Evolutionary conservation across 2,113 vertebrate genomes (phyloP), one percentile per base, ranked within the genome.

Genomic region (Tachuris rubrigastra): DNA sequence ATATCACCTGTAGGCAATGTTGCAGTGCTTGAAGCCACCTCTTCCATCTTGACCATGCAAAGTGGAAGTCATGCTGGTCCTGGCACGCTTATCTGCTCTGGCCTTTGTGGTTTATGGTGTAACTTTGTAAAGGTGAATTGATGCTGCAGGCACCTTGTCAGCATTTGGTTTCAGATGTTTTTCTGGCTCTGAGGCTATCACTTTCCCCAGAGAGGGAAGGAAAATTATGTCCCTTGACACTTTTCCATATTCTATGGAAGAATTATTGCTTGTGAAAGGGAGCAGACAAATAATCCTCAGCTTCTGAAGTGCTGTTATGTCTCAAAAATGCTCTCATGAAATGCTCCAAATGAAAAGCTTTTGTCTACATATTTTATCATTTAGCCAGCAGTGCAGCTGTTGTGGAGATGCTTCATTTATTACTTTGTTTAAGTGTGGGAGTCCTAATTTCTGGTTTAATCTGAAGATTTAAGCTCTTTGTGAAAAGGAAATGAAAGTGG

Each of bases 401-500:
- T 95, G 58, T 37, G 20, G 39, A 92, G 41, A 79, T 30, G 11
- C 14, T 77, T 74, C 55, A 60, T 56, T 81, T 50, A 58, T 35
- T 73, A 30, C 24, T 85, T 81, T 3, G 3, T 12, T 23, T 31
- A 52, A 88, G 31, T 22, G 3, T 47, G 4, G 15, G 13, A 80
- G 39, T 39, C 50, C 42, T 78, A 37, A 75, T 92, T 81, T 73
- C 74, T 87, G 63, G 17, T 79, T 84, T 87, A 19, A 41, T 96
- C 62, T 89, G 76, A 92, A 94, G 44, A 69, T 14, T 62, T 28
- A 10, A 53, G 37, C 12, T 73, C 30, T 87, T 89, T 62, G 19
- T 76, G 56, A 74, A 92, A 83, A 91, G 46, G 78, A 93, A 96
- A 63, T 47, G 50, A 37, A 92, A 96, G 60, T 67, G 22, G 21